Evolutionary conservation across 2,888 invertebrate species (phyloP), one percentile per base, ranked within the genome.

Genomic region (Gastrophysa polygoni): DNA sequence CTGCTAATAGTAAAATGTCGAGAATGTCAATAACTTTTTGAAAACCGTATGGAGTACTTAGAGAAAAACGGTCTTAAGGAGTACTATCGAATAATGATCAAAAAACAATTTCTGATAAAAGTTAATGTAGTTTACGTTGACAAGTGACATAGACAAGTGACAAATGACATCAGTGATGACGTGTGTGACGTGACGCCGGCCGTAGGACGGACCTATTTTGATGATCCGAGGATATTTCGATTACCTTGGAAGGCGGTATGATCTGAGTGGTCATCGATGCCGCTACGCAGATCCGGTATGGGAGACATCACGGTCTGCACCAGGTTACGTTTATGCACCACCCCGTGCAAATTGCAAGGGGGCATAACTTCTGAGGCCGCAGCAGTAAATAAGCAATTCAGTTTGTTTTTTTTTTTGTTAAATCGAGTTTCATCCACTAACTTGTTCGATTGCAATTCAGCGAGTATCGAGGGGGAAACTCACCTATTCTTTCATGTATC

Each of bases 231-330:
- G 21, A 28, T 29, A n/a, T n/a, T n/a, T n/a, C 38, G 48, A 57
- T 76, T 82, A 83, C 83, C 83, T 86, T 86, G 82, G 77, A 86
- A 85, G 68, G 79, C 75, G 71, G 78, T 73, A 70, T 77, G 71
- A 66, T 77, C 77, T 69, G 80, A 73, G 71, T 81, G 78, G 74
- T 83, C 83, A 82, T 86, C 86, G 82, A 85, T 82, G 79, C 87
- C 88, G 82, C 87, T 87, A 83, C 94, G 89, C 83, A 95, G 89
- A 86, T 93, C 91, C 81, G 94, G 94, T 82, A 95, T 95, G 83
- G 92, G 89, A 82, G 86, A 86, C 82, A 92, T 90, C 83, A 88
- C 85, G 83, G 91, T 89, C 85, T 91, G 89, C 83, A 93, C 91
- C 84, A 94, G 89, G 83, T 92, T 88, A 78, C 90, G 89, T 85